Conservation (phyloP, 37 sponge, comb jelly and placozoan genomes). For the Oscarella lobularis region DNA sequence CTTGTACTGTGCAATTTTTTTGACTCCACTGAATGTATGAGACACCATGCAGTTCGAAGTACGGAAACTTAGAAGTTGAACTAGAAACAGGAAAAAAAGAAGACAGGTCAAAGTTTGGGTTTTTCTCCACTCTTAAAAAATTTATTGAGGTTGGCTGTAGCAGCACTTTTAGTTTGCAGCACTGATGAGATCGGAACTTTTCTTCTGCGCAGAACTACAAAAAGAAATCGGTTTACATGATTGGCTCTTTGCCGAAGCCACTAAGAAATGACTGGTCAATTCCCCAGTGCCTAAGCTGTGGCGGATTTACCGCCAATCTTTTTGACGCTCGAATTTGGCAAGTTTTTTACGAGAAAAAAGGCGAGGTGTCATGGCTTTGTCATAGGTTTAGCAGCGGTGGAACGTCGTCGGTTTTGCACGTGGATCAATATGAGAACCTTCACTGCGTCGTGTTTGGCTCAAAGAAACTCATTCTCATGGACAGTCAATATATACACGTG, state of each 20-base stretch:
- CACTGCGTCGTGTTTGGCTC: neutral
- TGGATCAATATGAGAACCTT: neutral
- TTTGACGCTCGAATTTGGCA: neutral
- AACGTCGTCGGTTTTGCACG: neutral
- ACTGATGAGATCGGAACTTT: neutral
- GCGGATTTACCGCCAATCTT: neutral
- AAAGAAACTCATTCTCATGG: neutral
- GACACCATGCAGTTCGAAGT: neutral
- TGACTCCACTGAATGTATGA: neutral
- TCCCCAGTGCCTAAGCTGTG: neutral
- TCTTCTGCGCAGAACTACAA: neutral
- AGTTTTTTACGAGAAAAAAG: conserved; percentile 1
- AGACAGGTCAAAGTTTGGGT: neutral
- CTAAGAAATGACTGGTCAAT: neutral
- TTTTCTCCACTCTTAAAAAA: neutral
- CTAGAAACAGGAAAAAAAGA: neutral
- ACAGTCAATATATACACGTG: neutral
- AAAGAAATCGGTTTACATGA: neutral
- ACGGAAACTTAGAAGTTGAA: neutral
- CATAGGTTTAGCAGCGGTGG: neutral
- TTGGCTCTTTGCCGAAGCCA: neutral
- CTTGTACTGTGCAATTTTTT: too few species aligned
- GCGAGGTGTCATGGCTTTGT: too few species aligned
- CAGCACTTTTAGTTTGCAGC: neutral
- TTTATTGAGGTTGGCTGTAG: neutral